phyloP scores from a whole-genome alignment of 2,113 vertebrate species.

The Anhinga anhinga region DNA sequence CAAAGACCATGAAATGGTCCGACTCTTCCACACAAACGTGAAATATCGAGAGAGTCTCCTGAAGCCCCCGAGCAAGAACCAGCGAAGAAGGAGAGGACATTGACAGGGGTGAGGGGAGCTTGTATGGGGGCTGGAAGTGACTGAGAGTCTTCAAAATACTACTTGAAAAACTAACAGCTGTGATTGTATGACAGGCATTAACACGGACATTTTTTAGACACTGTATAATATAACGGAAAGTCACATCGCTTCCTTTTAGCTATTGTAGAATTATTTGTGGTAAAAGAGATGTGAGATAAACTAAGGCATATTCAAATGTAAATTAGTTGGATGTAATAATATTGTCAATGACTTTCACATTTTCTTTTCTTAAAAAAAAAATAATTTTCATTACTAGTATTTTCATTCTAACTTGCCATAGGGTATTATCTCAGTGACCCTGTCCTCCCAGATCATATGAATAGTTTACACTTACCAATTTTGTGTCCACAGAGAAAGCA shows the following conservation, averaged over 20 bases:
- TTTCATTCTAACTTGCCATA: neutral
- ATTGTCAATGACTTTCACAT: neutral
- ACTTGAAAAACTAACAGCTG: neutral
- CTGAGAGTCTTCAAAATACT: neutral
- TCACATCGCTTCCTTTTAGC: conserved; percentile 5
- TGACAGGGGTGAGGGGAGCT: neutral
- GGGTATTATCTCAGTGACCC: neutral
- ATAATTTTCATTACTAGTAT: neutral
- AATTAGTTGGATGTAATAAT: conserved; percentile 23
- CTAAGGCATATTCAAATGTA: neutral
- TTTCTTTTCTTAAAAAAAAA: neutral
- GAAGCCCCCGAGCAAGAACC: neutral
- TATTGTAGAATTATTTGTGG: conserved; percentile 23
- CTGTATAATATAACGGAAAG: neutral
- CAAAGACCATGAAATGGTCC: conserved; percentile 91
- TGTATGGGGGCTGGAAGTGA: neutral
- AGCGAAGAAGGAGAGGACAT: conserved; percentile 65
- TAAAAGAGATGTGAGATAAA: neutral
- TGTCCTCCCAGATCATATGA: neutral
- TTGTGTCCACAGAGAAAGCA: neutral
- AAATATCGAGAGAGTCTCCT: conserved; percentile 65
- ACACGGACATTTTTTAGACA: neutral
- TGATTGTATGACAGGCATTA: neutral
- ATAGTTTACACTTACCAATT: neutral
- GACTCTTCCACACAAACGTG: conserved; percentile 52